Conservation (phyloP, 1,140 invertebrate species). For the Sycophila sp. region DNA sequence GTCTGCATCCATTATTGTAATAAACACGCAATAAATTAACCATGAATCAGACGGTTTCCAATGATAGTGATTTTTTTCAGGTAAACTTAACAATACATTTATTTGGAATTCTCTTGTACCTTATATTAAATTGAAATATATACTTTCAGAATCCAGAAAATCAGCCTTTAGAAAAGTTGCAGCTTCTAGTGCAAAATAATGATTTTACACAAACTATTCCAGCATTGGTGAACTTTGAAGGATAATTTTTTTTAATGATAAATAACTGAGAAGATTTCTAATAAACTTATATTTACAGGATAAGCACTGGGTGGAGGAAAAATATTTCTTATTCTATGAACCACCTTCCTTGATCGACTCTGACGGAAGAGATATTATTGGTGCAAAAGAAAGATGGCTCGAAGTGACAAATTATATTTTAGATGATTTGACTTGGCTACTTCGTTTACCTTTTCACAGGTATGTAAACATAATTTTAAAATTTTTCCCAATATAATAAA, state of each 20-base stretch:
- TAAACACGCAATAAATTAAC: no score
- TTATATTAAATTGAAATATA: neutral
- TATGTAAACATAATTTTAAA: constrained; percentile 40
- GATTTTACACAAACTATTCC: constrained; percentile 47
- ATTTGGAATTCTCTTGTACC: no score
- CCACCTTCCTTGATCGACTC: constrained; percentile 48
- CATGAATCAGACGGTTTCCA: no score
- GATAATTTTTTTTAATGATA: constrained; percentile 14
- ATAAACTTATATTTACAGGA: constrained; percentile 49
- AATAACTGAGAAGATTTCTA: constrained; percentile 9
- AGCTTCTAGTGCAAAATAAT: constrained; percentile 45
- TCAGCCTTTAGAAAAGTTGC: constrained; percentile 52
- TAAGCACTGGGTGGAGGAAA: constrained; percentile 55
- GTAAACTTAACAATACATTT: no score
- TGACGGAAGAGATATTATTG: constrained; percentile 57
- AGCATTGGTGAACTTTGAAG: constrained; percentile 54
- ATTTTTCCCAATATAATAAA: neutral
- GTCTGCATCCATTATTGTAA: no score
- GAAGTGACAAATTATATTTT: constrained; percentile 67
- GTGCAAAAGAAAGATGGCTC: constrained; percentile 70
- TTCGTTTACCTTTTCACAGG: constrained; percentile 67
- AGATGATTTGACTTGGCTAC: constrained; percentile 69
- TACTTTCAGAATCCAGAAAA: constrained; percentile 52
- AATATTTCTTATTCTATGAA: constrained; percentile 59
- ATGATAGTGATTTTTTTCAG: no score